phyloP scores from a whole-genome alignment of 2,113 vertebrate species.

The Myotis brandtii region DNA sequence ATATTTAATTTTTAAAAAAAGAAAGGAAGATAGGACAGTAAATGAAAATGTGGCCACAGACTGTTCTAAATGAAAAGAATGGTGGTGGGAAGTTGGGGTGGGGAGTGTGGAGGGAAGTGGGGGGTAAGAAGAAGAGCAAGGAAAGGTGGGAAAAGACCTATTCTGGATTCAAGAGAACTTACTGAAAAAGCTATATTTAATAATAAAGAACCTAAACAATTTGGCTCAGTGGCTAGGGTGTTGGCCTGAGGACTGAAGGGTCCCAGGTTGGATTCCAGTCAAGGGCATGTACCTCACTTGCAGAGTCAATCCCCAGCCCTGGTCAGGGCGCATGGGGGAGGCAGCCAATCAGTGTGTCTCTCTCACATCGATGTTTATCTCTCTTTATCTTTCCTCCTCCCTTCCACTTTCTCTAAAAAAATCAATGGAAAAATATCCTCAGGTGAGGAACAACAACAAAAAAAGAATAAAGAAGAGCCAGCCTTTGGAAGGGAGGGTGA shows the following conservation, averaged over 20 bases:
- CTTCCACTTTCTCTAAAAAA: background rate
- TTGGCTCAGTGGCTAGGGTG: too few relatives aligned
- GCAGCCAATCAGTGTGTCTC: too few relatives aligned
- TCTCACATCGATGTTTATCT: too few relatives aligned
- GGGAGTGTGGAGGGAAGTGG: background rate
- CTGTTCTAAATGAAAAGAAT: slow-evolving; percentile 3
- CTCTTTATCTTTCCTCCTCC: too few relatives aligned
- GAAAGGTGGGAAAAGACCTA: background rate
- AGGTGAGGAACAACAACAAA: background rate
- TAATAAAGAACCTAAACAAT: background rate
- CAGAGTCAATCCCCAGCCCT: too few relatives aligned
- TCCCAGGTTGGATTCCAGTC: too few relatives aligned
- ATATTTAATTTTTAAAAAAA: background rate
- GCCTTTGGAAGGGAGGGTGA: background rate
- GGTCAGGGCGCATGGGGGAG: too few relatives aligned
- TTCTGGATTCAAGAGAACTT: background rate
- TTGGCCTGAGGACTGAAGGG: too few relatives aligned
- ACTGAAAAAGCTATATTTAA: background rate
- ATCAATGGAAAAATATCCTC: background rate
- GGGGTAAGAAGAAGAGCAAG: background rate
- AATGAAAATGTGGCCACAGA: background rate
- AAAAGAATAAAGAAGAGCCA: background rate
- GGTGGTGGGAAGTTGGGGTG: background rate
- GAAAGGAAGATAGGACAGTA: background rate
- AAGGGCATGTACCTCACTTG: too few relatives aligned